phyloP scores from a whole-genome alignment of 2,888 invertebrate species.

The Dryobota labecula region DNA sequence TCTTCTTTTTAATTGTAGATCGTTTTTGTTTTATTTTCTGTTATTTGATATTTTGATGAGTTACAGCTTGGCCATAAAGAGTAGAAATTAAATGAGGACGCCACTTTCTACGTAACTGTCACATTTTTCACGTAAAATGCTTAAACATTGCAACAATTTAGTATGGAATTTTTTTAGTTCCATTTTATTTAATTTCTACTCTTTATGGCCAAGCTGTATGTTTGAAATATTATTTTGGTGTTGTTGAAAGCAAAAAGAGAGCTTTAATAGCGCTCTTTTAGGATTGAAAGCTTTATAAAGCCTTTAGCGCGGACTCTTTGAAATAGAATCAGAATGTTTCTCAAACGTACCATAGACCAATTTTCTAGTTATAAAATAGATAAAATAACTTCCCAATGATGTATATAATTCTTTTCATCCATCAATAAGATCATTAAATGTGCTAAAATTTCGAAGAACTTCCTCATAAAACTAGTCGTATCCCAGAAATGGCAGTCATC shows the following conservation, averaged over 20 bases:
- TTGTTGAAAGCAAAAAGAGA: too few species aligned
- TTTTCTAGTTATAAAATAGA: constrained; percentile 13
- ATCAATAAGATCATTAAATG: not conserved
- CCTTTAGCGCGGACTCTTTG: not conserved
- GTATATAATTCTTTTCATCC: not conserved
- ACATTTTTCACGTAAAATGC: too few species aligned
- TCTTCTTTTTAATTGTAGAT: constrained; percentile 52
- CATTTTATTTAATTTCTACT: too few species aligned
- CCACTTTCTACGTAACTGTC: too few species aligned
- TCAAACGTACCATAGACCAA: not conserved
- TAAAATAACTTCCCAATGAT: constrained; percentile 12
- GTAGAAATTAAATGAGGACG: too few species aligned
- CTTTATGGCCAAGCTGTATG: too few species aligned
- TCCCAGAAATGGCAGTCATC: constrained; percentile 67
- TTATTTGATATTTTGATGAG: constrained; percentile 45
- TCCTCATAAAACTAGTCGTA: constrained; percentile 18
- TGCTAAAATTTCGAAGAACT: constrained; percentile 48
- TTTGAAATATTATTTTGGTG: too few species aligned
- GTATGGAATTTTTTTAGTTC: too few species aligned
- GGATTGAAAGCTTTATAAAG: constrained; percentile 8
- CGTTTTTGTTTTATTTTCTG: constrained; percentile 42
- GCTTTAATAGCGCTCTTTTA: not conserved
- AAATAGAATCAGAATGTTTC: not conserved
- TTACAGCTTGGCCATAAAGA: too few species aligned
- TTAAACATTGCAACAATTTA: too few species aligned